A percentile compares a stretch with the other conserved stretches of the same genome.
These are phyloP conservation scores for Parnassius apollo DNA, from an alignment of 2,888 invertebrate genomes.

Conservation along the genomic window DNA sequence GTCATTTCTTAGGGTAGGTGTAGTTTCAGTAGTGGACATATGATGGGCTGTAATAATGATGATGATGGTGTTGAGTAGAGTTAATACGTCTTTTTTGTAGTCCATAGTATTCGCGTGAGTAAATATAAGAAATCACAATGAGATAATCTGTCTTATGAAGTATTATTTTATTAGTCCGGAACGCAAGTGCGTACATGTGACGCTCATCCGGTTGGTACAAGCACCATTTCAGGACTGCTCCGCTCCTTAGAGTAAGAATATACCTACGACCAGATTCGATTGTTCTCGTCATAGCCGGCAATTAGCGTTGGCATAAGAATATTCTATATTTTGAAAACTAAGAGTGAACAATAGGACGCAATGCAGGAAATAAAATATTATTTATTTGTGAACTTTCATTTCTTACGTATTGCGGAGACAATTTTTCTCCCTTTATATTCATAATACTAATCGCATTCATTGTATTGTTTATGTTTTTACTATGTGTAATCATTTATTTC, in stretches of 20 bases:
- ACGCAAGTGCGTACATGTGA: slow-evolving; percentile 74
- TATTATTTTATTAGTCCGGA: slow-evolving; percentile 34
- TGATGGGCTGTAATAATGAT: too few species aligned
- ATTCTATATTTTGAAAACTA: slow-evolving; percentile 24
- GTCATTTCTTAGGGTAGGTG: too few species aligned
- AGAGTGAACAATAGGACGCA: slow-evolving; percentile 20
- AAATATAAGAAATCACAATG: neutral
- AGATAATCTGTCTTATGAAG: neutral
- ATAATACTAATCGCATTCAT: neutral
- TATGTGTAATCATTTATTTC: neutral
- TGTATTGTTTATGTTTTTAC: slow-evolving; percentile 2
- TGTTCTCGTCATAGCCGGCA: slow-evolving; percentile 46
- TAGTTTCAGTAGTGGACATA: too few species aligned
- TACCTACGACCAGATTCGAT: slow-evolving; percentile 11
- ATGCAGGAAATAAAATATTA: slow-evolving; percentile 22
- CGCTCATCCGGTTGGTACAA: slow-evolving; percentile 59
- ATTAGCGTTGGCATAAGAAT: slow-evolving; percentile 37
- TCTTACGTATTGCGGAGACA: slow-evolving; percentile 12
- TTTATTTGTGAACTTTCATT: slow-evolving; percentile 19
- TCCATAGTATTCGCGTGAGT: too few species aligned
- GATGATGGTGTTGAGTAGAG: too few species aligned
- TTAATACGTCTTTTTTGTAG: too few species aligned
- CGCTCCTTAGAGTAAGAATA: too few species aligned
- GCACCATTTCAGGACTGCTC: slow-evolving; percentile 57
- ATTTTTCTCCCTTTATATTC: slow-evolving; percentile 14